These are phyloP conservation scores for Rutilus rutilus DNA, from an alignment of 2,113 vertebrate species.

Conservation along the genomic window DNA sequence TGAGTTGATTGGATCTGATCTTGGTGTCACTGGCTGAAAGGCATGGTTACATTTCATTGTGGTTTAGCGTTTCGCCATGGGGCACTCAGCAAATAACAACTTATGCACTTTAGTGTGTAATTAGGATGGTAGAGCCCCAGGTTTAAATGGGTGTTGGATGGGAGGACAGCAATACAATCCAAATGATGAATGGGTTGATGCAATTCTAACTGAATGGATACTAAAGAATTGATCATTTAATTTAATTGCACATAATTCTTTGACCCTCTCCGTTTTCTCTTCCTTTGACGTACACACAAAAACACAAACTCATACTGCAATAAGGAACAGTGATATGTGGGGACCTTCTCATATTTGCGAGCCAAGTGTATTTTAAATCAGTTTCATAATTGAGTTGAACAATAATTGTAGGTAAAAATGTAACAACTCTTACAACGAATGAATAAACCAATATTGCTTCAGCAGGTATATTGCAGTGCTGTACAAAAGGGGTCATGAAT, in stretches of 20 bases:
- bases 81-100: constrained; percentile 14
- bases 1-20: constrained; percentile 24
- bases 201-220: constrained; percentile 17
- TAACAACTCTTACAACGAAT: background rate
- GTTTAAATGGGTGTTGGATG: constrained; percentile 11
- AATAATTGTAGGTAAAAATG: background rate
- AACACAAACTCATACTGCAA: background rate
- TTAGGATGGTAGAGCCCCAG: constrained; percentile 12
- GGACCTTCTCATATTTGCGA: background rate
- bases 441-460: background rate
- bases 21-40: constrained; percentile 31
- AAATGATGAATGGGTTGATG: constrained; percentile 23
- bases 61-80: constrained; percentile 17
- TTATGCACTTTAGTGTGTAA: constrained; percentile 26
- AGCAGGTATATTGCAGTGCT: background rate
- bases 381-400: background rate
- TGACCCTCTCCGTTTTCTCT: background rate
- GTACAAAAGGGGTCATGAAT: too few relatives aligned
- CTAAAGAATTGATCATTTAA: background rate
- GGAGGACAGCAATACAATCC: constrained; percentile 19
- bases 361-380: background rate
- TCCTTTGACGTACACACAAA: background rate
- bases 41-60: constrained; percentile 49
- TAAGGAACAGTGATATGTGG: background rate
- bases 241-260: constrained; percentile 7